A percentile compares a stretch with the other conserved stretches of the same genome.
Evolutionary conservation across 2,888 invertebrate species (phyloP).

Genomic region (Dryomyza anilis): DNA sequence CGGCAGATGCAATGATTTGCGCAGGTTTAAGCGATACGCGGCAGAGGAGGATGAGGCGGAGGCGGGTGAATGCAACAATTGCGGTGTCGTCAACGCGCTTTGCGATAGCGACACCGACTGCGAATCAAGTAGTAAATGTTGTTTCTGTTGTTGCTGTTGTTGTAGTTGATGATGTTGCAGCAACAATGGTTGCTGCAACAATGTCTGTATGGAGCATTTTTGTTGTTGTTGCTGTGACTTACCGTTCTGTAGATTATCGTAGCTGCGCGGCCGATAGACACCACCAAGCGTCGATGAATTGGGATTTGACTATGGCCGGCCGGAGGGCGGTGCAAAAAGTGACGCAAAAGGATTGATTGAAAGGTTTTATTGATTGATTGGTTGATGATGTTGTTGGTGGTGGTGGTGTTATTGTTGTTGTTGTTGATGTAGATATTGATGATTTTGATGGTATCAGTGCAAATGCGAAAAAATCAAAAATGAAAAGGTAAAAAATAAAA

Average conservation of each 20-base stretch:
- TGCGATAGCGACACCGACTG: conserved; percentile 34
- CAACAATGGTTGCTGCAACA: conserved; percentile 47
- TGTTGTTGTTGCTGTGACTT: conserved; percentile 58
- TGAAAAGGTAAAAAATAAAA: conserved; percentile 36
- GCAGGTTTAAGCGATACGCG: conserved; percentile 56
- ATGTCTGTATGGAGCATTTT: conserved; percentile 55
- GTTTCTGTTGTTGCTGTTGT: conserved; percentile 42
- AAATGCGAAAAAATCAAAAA: conserved; percentile 29
- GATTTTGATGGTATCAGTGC: conserved; percentile 28
- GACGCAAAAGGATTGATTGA: no score
- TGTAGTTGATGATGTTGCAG: conserved; percentile 44
- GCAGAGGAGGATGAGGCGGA: conserved; percentile 51
- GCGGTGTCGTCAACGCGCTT: conserved; percentile 45
- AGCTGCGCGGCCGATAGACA: conserved; percentile 59
- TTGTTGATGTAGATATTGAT: conserved; percentile 26
- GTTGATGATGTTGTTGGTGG: conserved; percentile 7
- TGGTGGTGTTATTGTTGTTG: conserved; percentile 24
- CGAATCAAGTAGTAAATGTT: conserved; percentile 45
- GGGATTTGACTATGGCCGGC: conserved; percentile 53
- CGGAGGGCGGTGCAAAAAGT: no score
- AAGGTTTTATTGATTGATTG: no score
- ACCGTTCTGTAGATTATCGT: conserved; percentile 62
- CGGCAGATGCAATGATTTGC: conserved; percentile 57
- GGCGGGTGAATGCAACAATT: conserved; percentile 50
- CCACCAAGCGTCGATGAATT: conserved; percentile 53